A percentile compares a stretch with the other conserved stretches of the same genome.
phyloP scores from a whole-genome alignment of 2,113 vertebrate species.

The Smithornis capensis region DNA sequence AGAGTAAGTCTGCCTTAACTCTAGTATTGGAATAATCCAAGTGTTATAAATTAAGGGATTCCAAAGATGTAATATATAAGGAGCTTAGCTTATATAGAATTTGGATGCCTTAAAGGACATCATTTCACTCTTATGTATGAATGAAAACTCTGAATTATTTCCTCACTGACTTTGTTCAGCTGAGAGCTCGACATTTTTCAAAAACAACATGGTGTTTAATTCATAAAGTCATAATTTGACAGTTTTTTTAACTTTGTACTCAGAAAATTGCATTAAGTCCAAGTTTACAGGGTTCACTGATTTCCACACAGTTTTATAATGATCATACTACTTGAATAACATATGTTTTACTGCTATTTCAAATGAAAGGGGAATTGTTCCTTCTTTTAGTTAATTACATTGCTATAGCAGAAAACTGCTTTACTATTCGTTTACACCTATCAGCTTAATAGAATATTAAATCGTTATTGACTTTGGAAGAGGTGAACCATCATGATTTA shows the following conservation, averaged over 20 bases:
- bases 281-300: background rate
- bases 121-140: background rate
- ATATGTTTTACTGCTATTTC: background rate
- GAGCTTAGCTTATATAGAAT: background rate
- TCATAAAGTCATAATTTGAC: background rate
- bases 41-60: background rate
- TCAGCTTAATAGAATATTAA: conserved; percentile 56
- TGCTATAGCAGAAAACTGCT: background rate
- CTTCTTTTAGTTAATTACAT: background rate
- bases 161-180: background rate
- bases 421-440: conserved; percentile 34
- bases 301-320: background rate
- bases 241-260: background rate
- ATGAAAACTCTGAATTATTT: background rate
- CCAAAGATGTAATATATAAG: background rate
- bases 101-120: background rate
- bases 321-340: background rate
- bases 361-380: conserved; percentile 19
- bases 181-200: background rate
- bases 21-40: background rate
- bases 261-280: background rate
- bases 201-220: background rate
- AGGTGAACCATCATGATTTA: conserved; percentile 44
- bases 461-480: conserved; percentile 50
- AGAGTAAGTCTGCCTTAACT: background rate